phyloP scores from a whole-genome alignment of 2,888 invertebrate species.

The Drosophila fungiperda region DNA sequence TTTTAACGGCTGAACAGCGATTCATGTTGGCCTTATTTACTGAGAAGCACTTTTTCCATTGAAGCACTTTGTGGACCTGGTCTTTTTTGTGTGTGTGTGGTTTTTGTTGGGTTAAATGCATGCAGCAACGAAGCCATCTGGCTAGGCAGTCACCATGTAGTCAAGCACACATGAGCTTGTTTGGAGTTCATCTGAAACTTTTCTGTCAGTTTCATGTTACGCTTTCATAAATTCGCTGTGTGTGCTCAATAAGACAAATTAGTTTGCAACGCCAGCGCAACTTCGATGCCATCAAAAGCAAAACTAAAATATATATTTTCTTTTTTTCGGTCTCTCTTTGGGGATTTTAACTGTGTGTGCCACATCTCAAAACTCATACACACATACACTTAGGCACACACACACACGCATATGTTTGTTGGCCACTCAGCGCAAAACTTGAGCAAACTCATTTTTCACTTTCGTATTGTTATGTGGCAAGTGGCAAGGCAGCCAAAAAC shows the following conservation, averaged over 20 bases:
- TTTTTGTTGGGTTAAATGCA: constrained; percentile 10
- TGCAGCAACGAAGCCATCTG: constrained; percentile 28
- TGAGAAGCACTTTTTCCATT: constrained; percentile 1
- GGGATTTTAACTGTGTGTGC: constrained; percentile 12
- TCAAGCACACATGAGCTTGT: constrained; percentile 15
- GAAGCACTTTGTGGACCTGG: background rate
- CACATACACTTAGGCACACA: constrained; percentile 7
- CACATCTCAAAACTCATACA: constrained; percentile 34
- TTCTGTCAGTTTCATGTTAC: constrained; percentile 51
- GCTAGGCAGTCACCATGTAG: background rate
- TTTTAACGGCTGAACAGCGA: constrained; percentile 15
- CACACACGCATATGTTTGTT: constrained; percentile 38
- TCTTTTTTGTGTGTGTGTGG: background rate
- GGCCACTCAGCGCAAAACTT: constrained; percentile 63
- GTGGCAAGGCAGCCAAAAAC: constrained; percentile 25
- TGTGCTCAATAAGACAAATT: constrained; percentile 73
- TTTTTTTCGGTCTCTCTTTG: background rate
- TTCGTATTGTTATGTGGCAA: constrained; percentile 65
- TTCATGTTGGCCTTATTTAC: constrained; percentile 12
- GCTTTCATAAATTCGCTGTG: constrained; percentile 55
- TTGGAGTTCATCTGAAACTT: constrained; percentile 39
- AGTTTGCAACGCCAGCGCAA: constrained; percentile 58
- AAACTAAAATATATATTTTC: constrained; percentile 56
- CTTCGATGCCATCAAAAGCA: constrained; percentile 62
- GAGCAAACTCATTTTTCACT: constrained; percentile 75